Conservation (phyloP, 2,113 vertebrate genomes). For the Tamias sibiricus region DNA sequence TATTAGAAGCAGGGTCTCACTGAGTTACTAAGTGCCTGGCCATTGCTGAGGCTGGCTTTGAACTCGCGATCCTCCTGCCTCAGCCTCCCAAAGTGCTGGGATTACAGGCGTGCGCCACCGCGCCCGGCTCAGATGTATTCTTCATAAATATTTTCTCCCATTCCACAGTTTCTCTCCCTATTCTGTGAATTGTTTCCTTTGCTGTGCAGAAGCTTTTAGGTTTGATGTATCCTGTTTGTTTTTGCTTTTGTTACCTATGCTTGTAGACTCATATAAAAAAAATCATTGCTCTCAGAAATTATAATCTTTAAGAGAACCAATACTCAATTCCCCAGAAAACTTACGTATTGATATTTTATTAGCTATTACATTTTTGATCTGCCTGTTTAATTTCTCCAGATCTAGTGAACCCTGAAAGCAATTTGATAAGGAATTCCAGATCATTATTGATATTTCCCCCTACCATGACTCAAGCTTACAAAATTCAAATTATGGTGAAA, state of each 20-base stretch:
- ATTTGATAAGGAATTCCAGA: slow-evolving; percentile 12
- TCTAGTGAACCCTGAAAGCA: slow-evolving; percentile 34
- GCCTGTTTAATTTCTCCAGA: slow-evolving; percentile 23
- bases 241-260: background rate
- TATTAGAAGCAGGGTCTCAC: too few relatives aligned
- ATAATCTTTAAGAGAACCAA: background rate
- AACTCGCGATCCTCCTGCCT: too few relatives aligned
- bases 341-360: background rate
- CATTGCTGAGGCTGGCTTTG: too few relatives aligned
- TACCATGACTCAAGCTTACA: background rate
- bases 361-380: background rate
- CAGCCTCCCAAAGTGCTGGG: too few relatives aligned
- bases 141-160: background rate
- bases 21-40: too few relatives aligned
- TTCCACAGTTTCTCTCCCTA: background rate
- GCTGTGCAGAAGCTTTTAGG: background rate
- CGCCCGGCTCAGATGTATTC: background rate
- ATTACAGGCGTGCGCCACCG: too few relatives aligned
- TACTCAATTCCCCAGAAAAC: background rate
- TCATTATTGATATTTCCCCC: slow-evolving; percentile 36
- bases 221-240: background rate
- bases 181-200: background rate
- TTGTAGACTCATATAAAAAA: background rate
- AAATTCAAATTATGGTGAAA: slow-evolving; percentile 42
- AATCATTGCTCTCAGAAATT: background rate